phyloP scores from a whole-genome alignment of 1,140 invertebrate species.

The Macrobrachium rosenbergii region DNA sequence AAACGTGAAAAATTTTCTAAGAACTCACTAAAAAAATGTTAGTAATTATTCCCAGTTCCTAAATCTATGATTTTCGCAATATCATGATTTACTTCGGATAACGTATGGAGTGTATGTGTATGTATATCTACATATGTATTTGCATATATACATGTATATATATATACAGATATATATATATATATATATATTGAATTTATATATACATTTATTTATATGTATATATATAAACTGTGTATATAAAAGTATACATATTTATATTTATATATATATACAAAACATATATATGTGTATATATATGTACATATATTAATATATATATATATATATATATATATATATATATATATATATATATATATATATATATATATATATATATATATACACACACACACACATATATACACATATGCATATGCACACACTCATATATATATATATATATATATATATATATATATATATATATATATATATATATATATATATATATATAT shows the following conservation, averaged over 20 bases:
- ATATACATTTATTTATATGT: neutral
- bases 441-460: constrained; percentile 1
- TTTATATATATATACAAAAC: neutral
- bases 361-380: constrained; percentile 15
- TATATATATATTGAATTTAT: neutral
- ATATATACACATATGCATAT: neutral
- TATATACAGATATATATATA: neutral
- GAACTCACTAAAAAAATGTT: no score
- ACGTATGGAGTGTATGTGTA: no score
- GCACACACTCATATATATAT: neutral
- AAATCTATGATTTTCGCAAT: no score
- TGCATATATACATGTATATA: neutral
- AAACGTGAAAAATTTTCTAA: no score
- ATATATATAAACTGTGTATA: neutral
- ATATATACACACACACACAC: neutral
- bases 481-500: constrained; percentile 9
- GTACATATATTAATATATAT: neutral
- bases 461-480: constrained; percentile 5
- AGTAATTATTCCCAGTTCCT: no score
- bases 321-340: constrained; percentile 21
- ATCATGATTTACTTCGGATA: no score
- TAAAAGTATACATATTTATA: neutral
- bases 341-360: constrained; percentile 27
- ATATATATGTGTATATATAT: neutral
- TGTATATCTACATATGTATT: no score